phyloP scores from a whole-genome alignment of 30 jellyfish, hydroid and myxozoan species.

The Hydra vulgaris region DNA sequence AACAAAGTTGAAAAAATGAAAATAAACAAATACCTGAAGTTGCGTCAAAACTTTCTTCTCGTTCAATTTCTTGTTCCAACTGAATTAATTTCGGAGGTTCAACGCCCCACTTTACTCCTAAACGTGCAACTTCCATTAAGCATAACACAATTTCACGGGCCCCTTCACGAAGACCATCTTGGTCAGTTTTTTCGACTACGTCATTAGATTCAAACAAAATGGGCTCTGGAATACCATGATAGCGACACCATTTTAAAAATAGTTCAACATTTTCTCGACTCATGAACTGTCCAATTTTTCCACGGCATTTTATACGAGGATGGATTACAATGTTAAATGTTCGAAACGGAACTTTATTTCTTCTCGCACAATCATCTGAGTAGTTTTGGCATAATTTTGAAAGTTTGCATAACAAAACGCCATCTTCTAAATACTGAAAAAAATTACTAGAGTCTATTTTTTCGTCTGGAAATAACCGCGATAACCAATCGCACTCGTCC shows the following conservation, averaged over 20 bases:
- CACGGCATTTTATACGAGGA: conserved; percentile 66
- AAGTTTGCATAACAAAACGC: conserved; percentile 78
- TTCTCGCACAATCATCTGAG: conserved; percentile 56
- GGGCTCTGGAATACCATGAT: conserved; percentile 69
- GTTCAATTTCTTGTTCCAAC: conserved; percentile 77
- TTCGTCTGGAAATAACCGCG: conserved; percentile 82
- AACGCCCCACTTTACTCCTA: conserved; percentile 78
- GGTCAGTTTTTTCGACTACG: conserved; percentile 74
- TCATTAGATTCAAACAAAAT: conserved; percentile 89
- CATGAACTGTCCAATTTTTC: conserved; percentile 74
- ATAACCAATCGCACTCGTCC: conserved; percentile 92
- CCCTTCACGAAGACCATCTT: conserved; percentile 70
- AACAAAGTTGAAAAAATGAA: too few species aligned
- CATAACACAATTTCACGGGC: conserved; percentile 96
- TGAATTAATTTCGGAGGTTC: conserved; percentile 71
- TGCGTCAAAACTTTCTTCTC: conserved; percentile 37
- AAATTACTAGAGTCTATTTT: conserved; percentile 70
- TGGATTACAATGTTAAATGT: conserved; percentile 36
- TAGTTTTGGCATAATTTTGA: conserved; percentile 64
- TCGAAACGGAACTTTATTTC: conserved; percentile 25
- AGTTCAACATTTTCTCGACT: conserved; percentile 82
- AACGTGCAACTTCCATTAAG: conserved; percentile 93
- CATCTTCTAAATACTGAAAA: conserved; percentile 78
- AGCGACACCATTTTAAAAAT: conserved; percentile 85
- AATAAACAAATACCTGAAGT: not conserved